Conservation (phyloP, 2,113 vertebrate species). For the Colossoma macropomum region DNA sequence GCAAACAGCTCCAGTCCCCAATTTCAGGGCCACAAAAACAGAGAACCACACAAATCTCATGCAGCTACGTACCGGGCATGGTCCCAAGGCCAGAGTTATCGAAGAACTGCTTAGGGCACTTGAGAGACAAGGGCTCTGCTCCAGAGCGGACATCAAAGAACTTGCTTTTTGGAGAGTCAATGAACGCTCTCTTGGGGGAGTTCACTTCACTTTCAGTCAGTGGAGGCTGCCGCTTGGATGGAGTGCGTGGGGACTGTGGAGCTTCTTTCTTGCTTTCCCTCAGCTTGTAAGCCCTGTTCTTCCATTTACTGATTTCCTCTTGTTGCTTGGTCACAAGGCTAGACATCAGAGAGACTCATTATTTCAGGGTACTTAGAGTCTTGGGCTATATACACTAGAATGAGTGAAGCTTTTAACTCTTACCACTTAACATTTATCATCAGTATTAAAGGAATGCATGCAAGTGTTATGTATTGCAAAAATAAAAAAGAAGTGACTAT, state of each 20-base stretch:
- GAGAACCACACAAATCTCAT: neutral
- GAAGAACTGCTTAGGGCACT: conserved; percentile 73
- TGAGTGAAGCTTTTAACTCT: too few species aligned
- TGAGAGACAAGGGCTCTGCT: conserved; percentile 46
- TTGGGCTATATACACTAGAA: neutral
- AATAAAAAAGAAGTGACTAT: too few species aligned
- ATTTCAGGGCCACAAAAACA: neutral
- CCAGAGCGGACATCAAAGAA: conserved; percentile 63
- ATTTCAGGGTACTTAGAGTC: neutral
- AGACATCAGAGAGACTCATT: neutral
- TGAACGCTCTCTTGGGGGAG: conserved; percentile 66
- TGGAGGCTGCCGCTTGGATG: conserved; percentile 61
- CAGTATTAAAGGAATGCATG: too few species aligned
- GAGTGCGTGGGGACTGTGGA: conserved; percentile 55
- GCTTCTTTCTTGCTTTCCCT: conserved; percentile 60
- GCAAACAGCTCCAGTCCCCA: neutral
- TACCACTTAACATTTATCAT: too few species aligned
- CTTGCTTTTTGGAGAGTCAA: conserved; percentile 69
- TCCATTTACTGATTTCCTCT: conserved; percentile 74
- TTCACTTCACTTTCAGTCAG: conserved; percentile 30
- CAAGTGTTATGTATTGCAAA: too few species aligned
- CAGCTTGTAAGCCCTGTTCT: conserved; percentile 70
- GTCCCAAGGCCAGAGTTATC: conserved; percentile 74
- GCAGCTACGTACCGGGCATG: conserved; percentile 64
- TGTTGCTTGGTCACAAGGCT: conserved; percentile 72